Evolutionary conservation across 1,140 invertebrate species (phyloP).

Genomic region (Rhizoglyphus robini): DNA sequence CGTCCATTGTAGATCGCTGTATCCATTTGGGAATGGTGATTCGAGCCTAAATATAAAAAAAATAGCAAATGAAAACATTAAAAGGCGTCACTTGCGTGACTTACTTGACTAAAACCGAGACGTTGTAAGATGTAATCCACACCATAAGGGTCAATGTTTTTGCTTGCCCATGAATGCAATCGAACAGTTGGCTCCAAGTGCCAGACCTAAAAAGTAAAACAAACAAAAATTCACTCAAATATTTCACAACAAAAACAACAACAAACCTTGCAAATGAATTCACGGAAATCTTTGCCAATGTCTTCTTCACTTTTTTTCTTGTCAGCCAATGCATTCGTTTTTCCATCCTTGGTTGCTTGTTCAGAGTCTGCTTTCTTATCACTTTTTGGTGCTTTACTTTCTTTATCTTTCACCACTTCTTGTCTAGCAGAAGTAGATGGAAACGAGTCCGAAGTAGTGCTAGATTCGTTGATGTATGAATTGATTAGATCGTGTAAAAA

Average conservation of each 20-base stretch:
- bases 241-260: not conserved
- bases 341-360: not conserved
- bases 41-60: conserved; percentile 44
- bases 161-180: conserved; percentile 82
- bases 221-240: not conserved
- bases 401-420: not conserved
- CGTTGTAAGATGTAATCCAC: conserved; percentile 95
- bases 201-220: conserved; percentile 58
- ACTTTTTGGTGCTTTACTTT: not conserved
- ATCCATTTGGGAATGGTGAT: conserved; percentile 98
- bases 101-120: conserved; percentile 72
- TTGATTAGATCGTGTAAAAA: conserved; percentile 93
- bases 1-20: conserved; percentile 93
- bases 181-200: conserved; percentile 93
- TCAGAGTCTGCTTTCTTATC: conserved; percentile 11
- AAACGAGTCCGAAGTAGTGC: conserved; percentile 41
- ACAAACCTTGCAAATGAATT: conserved; percentile 1
- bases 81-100: too few relatives aligned
- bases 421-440: not conserved
- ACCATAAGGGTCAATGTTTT: conserved; percentile 90
- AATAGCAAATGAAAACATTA: not conserved
- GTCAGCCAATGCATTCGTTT: not conserved
- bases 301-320: not conserved
- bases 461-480: conserved; percentile 83
- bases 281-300: not conserved